A percentile compares a stretch with the other conserved stretches of the same genome.
Conservation (phyloP, 2,888 invertebrate species). For the Eilema depressum region DNA sequence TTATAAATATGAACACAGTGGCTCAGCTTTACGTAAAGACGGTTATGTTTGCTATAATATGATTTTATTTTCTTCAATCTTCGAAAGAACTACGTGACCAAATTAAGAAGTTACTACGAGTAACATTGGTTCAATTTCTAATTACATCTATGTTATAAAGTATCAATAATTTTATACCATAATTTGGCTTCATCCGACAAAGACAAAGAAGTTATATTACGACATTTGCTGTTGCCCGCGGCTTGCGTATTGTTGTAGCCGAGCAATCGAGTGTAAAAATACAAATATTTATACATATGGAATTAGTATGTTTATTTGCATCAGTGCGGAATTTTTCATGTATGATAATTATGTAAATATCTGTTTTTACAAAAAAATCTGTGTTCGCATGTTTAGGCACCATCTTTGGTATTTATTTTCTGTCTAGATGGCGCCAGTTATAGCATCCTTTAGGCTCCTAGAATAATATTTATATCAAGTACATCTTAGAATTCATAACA, state of each 20-base stretch:
- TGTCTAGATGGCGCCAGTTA: neutral
- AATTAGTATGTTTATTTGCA: neutral
- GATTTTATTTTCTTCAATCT: neutral
- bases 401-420: neutral
- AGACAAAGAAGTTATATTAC: neutral
- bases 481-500: constrained; percentile 54
- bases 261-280: neutral
- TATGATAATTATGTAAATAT: neutral
- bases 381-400: neutral
- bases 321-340: neutral
- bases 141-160: too few species aligned
- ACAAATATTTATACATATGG: neutral
- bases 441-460: neutral
- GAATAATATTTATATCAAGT: constrained; percentile 22
- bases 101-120: neutral
- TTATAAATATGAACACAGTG: neutral
- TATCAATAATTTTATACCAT: too few species aligned
- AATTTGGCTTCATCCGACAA: too few species aligned
- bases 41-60: neutral
- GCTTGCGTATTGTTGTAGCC: neutral
- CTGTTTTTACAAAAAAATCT: too few species aligned
- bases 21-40: neutral
- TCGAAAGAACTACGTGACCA: neutral
- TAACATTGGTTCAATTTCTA: neutral
- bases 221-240: too few species aligned